phyloP scores from a whole-genome alignment of 2,113 vertebrate genomes.

The Theristicus caerulescens region DNA sequence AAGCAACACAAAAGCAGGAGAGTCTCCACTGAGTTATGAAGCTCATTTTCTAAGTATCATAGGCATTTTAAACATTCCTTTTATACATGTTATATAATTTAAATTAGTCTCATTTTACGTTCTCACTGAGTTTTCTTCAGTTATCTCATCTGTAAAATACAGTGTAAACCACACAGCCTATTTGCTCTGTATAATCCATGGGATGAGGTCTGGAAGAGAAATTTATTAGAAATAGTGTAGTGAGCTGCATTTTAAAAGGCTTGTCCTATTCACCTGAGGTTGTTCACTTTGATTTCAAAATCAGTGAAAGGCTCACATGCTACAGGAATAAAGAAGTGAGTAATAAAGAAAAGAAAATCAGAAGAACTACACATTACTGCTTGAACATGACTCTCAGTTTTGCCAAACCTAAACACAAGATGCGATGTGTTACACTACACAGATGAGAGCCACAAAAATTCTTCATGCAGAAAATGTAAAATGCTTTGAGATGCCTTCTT shows the following conservation, averaged over 20 bases:
- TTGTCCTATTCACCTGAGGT: background rate
- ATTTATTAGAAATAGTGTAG: slow-evolving; percentile 32
- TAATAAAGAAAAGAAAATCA: background rate
- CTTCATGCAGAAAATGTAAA: background rate
- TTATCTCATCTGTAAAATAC: slow-evolving; percentile 24
- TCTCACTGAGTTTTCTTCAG: slow-evolving; percentile 34
- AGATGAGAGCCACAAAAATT: background rate
- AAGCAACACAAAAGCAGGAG: slow-evolving; percentile 25
- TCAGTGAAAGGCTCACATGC: background rate
- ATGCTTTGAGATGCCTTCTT: background rate
- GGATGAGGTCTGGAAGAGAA: background rate
- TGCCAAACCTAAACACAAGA: background rate
- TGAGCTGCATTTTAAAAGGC: background rate
- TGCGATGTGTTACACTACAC: background rate
- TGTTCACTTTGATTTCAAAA: slow-evolving; percentile 20
- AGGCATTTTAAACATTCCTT: slow-evolving; percentile 54
- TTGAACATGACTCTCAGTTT: background rate
- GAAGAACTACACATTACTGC: background rate
- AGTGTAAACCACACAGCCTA: background rate
- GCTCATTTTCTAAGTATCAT: slow-evolving; percentile 52
- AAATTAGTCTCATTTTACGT: slow-evolving; percentile 54
- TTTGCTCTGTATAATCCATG: slow-evolving; percentile 35
- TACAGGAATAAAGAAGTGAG: background rate
- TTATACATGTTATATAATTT: slow-evolving; percentile 46
- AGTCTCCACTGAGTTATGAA: slow-evolving; percentile 33